Base-by-base conservation (phyloP, 1,140 invertebrate genomes). In the Papilio glaucus region DNA sequence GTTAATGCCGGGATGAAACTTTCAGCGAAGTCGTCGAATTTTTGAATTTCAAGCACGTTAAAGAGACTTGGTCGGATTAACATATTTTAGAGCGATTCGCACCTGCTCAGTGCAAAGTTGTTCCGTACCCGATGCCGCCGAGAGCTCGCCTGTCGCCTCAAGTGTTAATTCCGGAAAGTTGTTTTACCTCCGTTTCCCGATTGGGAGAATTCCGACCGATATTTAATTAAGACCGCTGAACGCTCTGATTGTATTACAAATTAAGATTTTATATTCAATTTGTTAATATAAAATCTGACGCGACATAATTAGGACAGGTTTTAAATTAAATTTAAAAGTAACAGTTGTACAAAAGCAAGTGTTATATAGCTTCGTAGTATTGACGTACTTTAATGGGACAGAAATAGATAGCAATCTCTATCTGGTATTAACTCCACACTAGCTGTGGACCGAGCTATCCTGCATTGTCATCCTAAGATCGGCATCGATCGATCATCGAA, bases 41-140 rank as follows among this genome's bases (percentile, higher is more conserved):
- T 69, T 69, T 33, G 67, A 69, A 69, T 69, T 69, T 69, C 45
- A 69, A 69, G 9, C 33, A 69, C 24, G 42, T 37, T 69, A 69
- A 69, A 45, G 42, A 69, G 67, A 69, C 67, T 69, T 53, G 42
- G 67, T 45, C 26, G 42, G 67, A 69, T 69, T 69, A 69, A 45
- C 67, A 69, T 69, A 69, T 69, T 69, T 69, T 53, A 53, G 67
- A 53, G 67, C 67, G 26, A 69, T 69, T 69, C 67, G 67, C 67
- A 69, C 67, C 67, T 69, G 67, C 67, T 69, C 29, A 38, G 41
- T 9, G 67, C 24, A 69, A 69, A 69, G 67, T 69, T 69, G 67
- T 69, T n/a, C 42, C 41, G 41, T n/a, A 15, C 13, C 29, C 9
- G 29, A 29, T 9, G 21, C 39, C 41, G 65, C n/a, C 15, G 37